Evolutionary conservation across 2,888 invertebrate species (phyloP).

Genomic region (Formica aserva): DNA sequence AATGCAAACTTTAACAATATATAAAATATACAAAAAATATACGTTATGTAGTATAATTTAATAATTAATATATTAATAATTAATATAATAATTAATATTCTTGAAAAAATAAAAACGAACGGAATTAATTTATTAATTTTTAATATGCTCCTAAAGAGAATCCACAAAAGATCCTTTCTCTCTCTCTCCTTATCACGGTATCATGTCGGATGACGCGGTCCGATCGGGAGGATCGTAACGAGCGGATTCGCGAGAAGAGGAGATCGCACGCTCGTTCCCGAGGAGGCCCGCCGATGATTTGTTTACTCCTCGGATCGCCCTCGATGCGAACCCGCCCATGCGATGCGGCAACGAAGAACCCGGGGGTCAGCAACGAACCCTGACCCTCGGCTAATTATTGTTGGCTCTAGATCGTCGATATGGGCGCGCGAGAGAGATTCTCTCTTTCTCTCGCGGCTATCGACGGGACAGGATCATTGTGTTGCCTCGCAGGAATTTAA

Average conservation of each 20-base stretch:
- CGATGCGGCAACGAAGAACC: slow-evolving; percentile 61
- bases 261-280: slow-evolving; percentile 59
- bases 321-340: slow-evolving; percentile 76
- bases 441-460: slow-evolving; percentile 25
- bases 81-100: neutral
- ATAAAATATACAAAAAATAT: neutral
- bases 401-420: slow-evolving; percentile 85
- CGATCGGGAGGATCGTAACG: slow-evolving; percentile 74
- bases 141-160: neutral
- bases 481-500: slow-evolving; percentile 34
- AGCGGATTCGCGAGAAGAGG: slow-evolving; percentile 60
- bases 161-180: neutral
- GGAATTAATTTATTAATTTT: neutral
- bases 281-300: slow-evolving; percentile 79
- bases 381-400: slow-evolving; percentile 85
- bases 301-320: slow-evolving; percentile 82
- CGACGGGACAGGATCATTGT: slow-evolving; percentile 46
- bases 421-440: slow-evolving; percentile 58
- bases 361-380: slow-evolving; percentile 79
- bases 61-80: neutral
- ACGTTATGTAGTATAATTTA: no score
- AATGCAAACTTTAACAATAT: neutral
- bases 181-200: slow-evolving; percentile 53
- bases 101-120: neutral
- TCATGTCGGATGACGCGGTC: slow-evolving; percentile 74